A percentile compares a stretch with the other conserved stretches of the same genome.
phyloP scores from a whole-genome alignment of 2,113 vertebrate genomes.

The Perca schrenkii region DNA sequence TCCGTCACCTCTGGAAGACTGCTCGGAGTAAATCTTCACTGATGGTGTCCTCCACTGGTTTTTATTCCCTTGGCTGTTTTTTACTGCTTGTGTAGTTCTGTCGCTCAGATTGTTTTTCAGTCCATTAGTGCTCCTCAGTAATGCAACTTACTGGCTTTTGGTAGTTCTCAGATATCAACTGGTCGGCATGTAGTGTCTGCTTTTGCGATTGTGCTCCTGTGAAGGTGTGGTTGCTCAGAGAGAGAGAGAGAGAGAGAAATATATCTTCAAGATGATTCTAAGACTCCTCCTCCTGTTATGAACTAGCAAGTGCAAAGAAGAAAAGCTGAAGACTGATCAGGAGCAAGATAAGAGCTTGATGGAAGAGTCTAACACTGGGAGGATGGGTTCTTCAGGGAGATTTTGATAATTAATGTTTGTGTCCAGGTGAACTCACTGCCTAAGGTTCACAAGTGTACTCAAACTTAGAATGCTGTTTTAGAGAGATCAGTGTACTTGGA shows the following conservation, averaged over 20 bases:
- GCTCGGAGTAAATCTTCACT: background rate
- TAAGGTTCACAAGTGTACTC: background rate
- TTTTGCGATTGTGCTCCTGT: background rate
- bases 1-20: background rate
- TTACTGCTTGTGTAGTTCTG: background rate
- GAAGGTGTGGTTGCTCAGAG: background rate
- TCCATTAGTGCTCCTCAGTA: background rate
- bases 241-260: background rate
- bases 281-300: background rate
- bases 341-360: background rate
- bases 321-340: background rate
- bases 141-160: background rate
- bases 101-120: background rate
- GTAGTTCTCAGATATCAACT: background rate
- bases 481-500: constrained; percentile 5
- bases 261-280: background rate
- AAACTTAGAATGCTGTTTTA: constrained; percentile 7
- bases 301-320: background rate
- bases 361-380: background rate
- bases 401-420: background rate
- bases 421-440: background rate
- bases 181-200: background rate
- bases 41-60: background rate
- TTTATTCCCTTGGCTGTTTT: constrained; percentile 15
- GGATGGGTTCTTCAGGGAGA: constrained; percentile 10